A percentile compares a stretch with the other conserved stretches of the same genome.
phyloP scores from a whole-genome alignment of 2,797 vertebrate species.

The Hirundo rustica region DNA sequence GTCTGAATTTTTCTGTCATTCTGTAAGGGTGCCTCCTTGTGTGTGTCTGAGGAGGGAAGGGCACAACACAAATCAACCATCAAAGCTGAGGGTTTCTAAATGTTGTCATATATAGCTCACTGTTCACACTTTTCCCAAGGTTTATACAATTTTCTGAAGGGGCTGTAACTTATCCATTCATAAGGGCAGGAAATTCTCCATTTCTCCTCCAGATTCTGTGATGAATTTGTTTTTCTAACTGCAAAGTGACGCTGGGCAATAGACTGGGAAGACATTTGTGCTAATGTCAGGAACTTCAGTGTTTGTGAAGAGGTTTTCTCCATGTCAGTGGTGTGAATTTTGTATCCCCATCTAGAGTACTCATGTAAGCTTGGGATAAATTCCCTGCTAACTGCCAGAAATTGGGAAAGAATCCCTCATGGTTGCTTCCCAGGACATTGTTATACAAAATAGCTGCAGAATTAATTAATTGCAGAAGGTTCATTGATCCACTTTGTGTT shows the following conservation, averaged over 20 bases:
- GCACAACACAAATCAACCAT: not conserved
- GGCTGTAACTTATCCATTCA: not conserved
- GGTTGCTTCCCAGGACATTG: not conserved
- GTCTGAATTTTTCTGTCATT: not conserved
- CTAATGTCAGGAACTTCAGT: not conserved
- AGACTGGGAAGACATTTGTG: not conserved
- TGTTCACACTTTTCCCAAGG: not conserved
- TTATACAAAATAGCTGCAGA: not conserved
- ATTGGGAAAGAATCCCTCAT: not conserved
- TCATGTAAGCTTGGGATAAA: not conserved
- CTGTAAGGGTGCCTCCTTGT: not conserved
- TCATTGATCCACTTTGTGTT: not conserved
- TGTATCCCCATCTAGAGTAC: not conserved
- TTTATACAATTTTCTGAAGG: not conserved
- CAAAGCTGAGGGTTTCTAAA: not conserved
- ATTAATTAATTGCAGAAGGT: not conserved
- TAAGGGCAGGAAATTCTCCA: not conserved
- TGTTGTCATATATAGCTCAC: not conserved
- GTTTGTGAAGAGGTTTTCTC: not conserved
- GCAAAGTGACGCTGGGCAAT: no score
- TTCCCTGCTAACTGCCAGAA: not conserved
- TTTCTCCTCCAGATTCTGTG: not conserved
- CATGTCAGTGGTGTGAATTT: not conserved
- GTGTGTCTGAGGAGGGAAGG: not conserved
- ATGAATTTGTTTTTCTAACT: not conserved